These are phyloP conservation scores for Notodromas monacha DNA, from an alignment of 2,888 invertebrate species.

Conservation along the genomic window DNA sequence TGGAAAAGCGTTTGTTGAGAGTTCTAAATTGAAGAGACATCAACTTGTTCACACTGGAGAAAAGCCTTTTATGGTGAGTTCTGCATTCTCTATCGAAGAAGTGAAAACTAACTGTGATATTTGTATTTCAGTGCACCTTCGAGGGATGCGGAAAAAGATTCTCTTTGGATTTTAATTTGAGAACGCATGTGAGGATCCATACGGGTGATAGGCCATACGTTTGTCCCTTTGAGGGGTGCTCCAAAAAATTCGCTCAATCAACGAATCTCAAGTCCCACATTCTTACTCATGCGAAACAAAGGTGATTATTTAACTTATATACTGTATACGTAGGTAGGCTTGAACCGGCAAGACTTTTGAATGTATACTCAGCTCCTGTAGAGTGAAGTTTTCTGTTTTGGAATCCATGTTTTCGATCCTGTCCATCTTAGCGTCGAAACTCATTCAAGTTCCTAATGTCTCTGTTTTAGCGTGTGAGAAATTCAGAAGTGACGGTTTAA, in stretches of 20 bases:
- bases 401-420: too few species aligned
- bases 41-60: conserved; percentile 90
- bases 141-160: conserved; percentile 91
- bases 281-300: conserved; percentile 85
- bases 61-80: conserved; percentile 56
- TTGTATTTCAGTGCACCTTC: conserved; percentile 39
- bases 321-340: too few species aligned
- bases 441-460: neutral
- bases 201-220: conserved; percentile 91
- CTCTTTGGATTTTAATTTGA: conserved; percentile 75
- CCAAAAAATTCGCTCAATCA: conserved; percentile 92
- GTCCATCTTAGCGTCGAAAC: too few species aligned
- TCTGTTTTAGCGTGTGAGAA: neutral
- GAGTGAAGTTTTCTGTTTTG: too few species aligned
- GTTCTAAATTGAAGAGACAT: conserved; percentile 76
- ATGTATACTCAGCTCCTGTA: too few species aligned
- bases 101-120: conserved; percentile 1
- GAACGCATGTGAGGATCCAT: conserved; percentile 93
- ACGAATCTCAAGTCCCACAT: conserved; percentile 95
- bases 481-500: too few species aligned
- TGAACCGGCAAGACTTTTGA: too few species aligned
- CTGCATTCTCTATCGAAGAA: neutral
- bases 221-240: conserved; percentile 91
- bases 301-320: too few species aligned
- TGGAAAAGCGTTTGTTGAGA: conserved; percentile 89